phyloP scores from a whole-genome alignment of 2,797 vertebrate genomes.

The Leptodactylus fallax region DNA sequence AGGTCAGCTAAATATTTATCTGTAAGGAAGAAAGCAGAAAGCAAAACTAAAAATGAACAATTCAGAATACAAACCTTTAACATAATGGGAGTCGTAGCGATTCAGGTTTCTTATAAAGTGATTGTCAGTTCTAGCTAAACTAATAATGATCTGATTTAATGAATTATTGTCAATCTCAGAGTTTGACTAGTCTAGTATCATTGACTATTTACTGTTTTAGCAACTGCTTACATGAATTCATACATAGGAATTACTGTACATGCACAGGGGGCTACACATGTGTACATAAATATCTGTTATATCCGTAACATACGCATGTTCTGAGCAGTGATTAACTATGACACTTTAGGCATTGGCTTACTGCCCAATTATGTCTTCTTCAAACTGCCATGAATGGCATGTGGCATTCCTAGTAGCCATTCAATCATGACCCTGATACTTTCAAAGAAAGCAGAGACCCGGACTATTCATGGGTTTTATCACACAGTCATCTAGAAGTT shows the following conservation, averaged over 20 bases:
- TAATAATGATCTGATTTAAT: neutral
- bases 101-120: neutral
- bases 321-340: conserved; percentile 30
- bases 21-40: neutral
- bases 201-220: neutral
- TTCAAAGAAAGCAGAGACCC: conserved; percentile 12
- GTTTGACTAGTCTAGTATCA: neutral
- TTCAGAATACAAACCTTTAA: neutral
- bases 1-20: neutral
- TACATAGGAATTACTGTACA: too few relatives aligned
- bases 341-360: conserved; percentile 33
- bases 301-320: conserved; percentile 24
- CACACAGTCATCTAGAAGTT: conserved; percentile 4
- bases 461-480: neutral
- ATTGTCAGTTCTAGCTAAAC: neutral
- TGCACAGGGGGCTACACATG: neutral
- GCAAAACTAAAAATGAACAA: neutral
- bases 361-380: conserved; percentile 31
- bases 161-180: neutral
- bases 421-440: conserved; percentile 33
- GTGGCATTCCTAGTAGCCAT: conserved; percentile 37
- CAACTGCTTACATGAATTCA: neutral
- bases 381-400: conserved; percentile 35
- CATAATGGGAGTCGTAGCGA: too few relatives aligned
- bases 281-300: conserved; percentile 9